Evolutionary conservation across 2,113 vertebrate species (phyloP), one percentile per base, ranked within the genome.

Genomic region (Mirza zaza): DNA sequence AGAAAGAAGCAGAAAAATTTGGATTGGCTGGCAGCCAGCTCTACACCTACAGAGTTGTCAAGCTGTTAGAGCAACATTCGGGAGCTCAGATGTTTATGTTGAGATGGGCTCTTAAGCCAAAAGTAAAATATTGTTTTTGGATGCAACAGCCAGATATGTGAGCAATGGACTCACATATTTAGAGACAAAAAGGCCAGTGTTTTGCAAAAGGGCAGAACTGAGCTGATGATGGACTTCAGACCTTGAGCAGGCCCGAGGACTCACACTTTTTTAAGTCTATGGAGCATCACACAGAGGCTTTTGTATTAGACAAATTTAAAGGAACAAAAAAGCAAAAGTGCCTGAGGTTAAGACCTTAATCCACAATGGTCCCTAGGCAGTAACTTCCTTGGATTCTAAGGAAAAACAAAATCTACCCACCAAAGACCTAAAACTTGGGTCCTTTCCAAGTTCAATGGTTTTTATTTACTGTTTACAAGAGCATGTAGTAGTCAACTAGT

Each of bases 1-100:
- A 98, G 92, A 96, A 98, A 98, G 95, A 94, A 98, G 97, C 92
- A 98, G 94, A 98, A 97, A 94, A 95, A 97, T 98, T 98, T 98
- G 97, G 76, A 10, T 95, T 98, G 98, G 98, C 97, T 61, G 95
- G 95, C 91, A 63, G 98, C 98, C 98, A 98, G 87, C 93, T 70
- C 97, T 92, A 81, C 95, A 95, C 97, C 96, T 98, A 93, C 96
- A 85, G 97, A 97, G 95, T 63, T 97, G 97, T 98, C 96, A 96
- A 96, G 97, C 92, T 97, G 95, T 97, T 97, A 93, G 57, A 96
- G 95, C 94, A 97, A 96, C 81, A 65, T 81, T 96, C 89, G 57
- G 92, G 87, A 98, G 92, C 55, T 90, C 94, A 96, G 97, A 97
- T 97, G 85, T 97, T 98, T 98, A 94, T 96, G 50, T 93, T 95